Conservation (phyloP, 2,113 vertebrate species). For the Mustela nigripes region DNA sequence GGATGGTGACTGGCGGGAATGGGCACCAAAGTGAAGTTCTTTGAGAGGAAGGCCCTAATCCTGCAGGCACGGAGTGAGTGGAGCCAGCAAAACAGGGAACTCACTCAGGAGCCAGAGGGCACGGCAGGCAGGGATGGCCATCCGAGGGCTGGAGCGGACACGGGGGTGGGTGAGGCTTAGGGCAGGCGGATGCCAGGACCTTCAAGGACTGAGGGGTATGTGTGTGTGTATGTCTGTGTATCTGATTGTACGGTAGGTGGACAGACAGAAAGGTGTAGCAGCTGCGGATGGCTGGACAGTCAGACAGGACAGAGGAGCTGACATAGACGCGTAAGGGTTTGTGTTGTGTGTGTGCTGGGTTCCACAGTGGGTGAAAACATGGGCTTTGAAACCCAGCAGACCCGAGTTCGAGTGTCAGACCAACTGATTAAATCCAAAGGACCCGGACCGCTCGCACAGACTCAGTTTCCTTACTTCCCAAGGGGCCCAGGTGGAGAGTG, state of each 20-base stretch:
- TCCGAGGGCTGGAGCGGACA: fast-evolving
- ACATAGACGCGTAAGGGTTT: not conserved
- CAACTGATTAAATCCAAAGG: no score
- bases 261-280: not conserved
- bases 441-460: not conserved
- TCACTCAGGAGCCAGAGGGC: not conserved
- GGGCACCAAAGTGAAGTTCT: not conserved
- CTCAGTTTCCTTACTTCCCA: not conserved
- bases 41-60: not conserved
- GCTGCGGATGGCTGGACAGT: not conserved
- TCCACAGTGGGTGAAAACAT: not conserved
- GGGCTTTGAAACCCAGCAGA: not conserved
- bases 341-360: not conserved
- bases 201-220: not conserved
- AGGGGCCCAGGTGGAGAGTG: not conserved
- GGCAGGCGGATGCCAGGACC: fast-evolving
- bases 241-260: not conserved
- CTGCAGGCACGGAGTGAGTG: not conserved
- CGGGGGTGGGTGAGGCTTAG: fast-evolving
- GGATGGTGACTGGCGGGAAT: not conserved
- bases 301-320: not conserved
- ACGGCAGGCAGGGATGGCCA: not conserved
- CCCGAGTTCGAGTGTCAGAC: not conserved
- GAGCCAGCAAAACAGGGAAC: no score
- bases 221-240: no score